Percentiles rank a stretch among this genome's conserved stretches.
These are phyloP conservation scores for Ptyas mucosa DNA, from an alignment of 2,113 vertebrate species.

Conservation along the genomic window DNA sequence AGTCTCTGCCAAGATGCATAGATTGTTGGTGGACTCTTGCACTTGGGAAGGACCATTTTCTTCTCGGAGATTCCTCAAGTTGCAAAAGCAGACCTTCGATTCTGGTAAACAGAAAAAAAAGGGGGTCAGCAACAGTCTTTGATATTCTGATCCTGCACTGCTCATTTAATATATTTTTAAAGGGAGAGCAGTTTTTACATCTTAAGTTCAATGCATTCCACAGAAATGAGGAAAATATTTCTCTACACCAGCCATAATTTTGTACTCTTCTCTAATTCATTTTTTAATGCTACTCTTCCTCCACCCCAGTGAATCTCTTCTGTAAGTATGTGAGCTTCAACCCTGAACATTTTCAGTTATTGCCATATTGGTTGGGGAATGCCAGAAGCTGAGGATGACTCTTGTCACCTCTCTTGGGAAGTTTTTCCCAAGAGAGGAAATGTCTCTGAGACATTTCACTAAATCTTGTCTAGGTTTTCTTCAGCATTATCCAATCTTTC, in stretches of 20 bases:
- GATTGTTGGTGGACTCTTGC: background rate
- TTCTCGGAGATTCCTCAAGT: conserved; percentile 23
- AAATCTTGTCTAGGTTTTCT: background rate
- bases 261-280: background rate
- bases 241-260: background rate
- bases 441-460: background rate
- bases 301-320: background rate
- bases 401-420: background rate
- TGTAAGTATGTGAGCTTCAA: background rate
- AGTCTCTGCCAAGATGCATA: conserved; percentile 6
- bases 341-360: background rate
- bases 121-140: background rate
- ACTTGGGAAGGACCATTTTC: background rate
- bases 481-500: background rate
- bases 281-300: background rate
- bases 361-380: background rate
- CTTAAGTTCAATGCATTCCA: background rate
- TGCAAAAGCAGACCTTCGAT: conserved; percentile 12
- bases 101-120: background rate
- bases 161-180: background rate
- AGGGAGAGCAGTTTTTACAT: background rate
- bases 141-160: background rate
- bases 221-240: background rate
- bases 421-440: no score
- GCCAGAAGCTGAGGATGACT: background rate